Base-by-base conservation (phyloP, 2,797 vertebrate genomes). In the Hydrocynus forskahlii region DNA sequence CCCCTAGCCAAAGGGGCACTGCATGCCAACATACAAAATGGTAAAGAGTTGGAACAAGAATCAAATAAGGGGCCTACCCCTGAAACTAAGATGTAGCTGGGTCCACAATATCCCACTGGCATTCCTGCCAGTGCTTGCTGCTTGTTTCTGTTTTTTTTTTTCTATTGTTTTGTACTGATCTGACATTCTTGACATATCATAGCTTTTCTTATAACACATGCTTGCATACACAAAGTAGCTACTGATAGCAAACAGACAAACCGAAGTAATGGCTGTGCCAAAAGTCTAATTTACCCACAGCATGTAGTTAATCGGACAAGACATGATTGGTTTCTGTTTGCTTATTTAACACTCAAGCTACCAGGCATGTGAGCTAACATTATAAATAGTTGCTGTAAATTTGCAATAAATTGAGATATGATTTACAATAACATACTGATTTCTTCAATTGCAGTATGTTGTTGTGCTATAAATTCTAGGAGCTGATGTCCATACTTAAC, bases 1-100 rank as follows among this genome's bases (percentile, higher is more conserved):
- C 16, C 59, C 43, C 60, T 52, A n/a, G 60, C 35, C 5, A 72
- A 21, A 75, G 52, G 48, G 35, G 25, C 50, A 69, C 81, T 71
- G 66, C 69, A 78, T 17, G n/a, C 43, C 14, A 80, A 81, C 17
- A 81, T 75, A 62, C 83, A 81, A 60, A 86, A 87, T 7, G 35
- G 64, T 5, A 85, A 63, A 71, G 81, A 72, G 9, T 14, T 50
- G 7, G 75, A 83, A 55, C 70, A 64, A 38, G 45, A 12, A 12
- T 13, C 2, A 8, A 83, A 62, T 25, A 75, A 40, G 16, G 80
- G 72, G 68, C 9, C 25, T 16, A 43, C 40, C 13, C 74, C 66
- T 50, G 83, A 84, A 76, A 82, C 52, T 52, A 59, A 68, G n/a
- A 72, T 82, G 29, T 87, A 84, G 69, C 2, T 80, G 12, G 19